phyloP scores from a whole-genome alignment of 2,113 vertebrate species.

The Burhinus bistriatus region DNA sequence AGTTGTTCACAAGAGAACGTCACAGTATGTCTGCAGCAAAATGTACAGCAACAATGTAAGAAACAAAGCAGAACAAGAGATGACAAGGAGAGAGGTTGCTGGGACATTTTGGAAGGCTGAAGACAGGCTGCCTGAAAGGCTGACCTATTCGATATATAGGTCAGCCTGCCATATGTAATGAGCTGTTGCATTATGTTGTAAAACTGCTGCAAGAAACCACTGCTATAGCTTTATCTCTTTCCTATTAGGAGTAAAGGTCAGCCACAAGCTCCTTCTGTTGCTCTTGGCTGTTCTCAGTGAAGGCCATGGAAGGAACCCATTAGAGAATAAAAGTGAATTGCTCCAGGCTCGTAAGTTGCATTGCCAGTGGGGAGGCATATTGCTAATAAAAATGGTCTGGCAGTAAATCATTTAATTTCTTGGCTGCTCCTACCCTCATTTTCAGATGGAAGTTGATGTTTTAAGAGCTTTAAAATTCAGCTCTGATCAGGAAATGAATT shows the following conservation, averaged over 20 bases:
- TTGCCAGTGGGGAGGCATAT: conserved; percentile 10
- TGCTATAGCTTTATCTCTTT: conserved; percentile 47
- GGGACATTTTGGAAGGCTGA: conserved; percentile 28
- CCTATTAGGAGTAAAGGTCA: conserved; percentile 58
- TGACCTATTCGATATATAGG: conserved; percentile 54
- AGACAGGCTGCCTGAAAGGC: background rate
- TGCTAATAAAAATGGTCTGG: conserved; percentile 9
- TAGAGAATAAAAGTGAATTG: conserved; percentile 8
- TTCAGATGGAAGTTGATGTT: conserved; percentile 23
- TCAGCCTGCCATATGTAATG: conserved; percentile 57
- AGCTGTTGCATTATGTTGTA: background rate
- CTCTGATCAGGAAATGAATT: conserved; percentile 44
- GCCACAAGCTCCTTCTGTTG: conserved; percentile 44
- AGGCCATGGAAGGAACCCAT: conserved; percentile 42
- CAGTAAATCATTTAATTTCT: conserved; percentile 44
- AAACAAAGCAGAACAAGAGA: background rate
- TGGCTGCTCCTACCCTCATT: background rate
- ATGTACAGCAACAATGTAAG: background rate
- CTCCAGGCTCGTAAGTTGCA: background rate
- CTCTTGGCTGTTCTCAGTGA: conserved; percentile 26
- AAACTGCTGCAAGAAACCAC: conserved; percentile 40
- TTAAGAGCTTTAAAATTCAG: conserved; percentile 45
- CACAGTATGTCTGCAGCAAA: background rate
- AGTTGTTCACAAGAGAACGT: background rate
- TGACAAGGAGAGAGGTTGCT: background rate